These are phyloP conservation scores for Globicephala melas DNA, from an alignment of 2,113 vertebrate genomes.

Conservation along the genomic window DNA sequence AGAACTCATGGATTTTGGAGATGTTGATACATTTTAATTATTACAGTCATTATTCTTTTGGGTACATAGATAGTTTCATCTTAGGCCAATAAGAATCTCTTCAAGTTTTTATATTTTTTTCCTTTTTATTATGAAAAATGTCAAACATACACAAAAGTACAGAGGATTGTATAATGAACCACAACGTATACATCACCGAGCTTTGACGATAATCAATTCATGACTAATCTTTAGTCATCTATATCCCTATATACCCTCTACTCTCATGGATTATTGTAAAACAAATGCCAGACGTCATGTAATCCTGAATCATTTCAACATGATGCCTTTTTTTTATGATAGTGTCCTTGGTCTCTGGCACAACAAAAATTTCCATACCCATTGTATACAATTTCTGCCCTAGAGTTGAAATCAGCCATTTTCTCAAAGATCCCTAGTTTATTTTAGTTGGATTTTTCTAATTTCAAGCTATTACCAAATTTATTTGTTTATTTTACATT, in stretches of 20 bases:
- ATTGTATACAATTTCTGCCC: background rate
- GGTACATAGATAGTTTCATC: background rate
- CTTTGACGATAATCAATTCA: background rate
- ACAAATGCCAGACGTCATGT: constrained; percentile 4
- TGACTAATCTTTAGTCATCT: background rate
- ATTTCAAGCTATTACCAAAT: background rate
- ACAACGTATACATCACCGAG: background rate
- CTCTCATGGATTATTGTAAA: background rate
- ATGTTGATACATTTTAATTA: background rate
- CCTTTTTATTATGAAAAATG: background rate
- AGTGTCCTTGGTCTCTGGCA: background rate
- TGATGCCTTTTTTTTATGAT: background rate
- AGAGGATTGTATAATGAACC: background rate
- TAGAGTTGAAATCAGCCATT: background rate
- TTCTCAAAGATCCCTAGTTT: background rate
- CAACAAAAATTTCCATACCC: background rate
- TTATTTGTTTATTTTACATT: background rate
- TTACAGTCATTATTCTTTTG: background rate
- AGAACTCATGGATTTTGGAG: background rate
- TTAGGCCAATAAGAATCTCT: background rate
- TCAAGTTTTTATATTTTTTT: background rate
- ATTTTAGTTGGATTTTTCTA: background rate
- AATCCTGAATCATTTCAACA: constrained; percentile 14
- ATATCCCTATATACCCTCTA: background rate
- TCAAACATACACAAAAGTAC: background rate